Conservation (phyloP, 2,888 invertebrate genomes). For the Oxytorus armatus region DNA sequence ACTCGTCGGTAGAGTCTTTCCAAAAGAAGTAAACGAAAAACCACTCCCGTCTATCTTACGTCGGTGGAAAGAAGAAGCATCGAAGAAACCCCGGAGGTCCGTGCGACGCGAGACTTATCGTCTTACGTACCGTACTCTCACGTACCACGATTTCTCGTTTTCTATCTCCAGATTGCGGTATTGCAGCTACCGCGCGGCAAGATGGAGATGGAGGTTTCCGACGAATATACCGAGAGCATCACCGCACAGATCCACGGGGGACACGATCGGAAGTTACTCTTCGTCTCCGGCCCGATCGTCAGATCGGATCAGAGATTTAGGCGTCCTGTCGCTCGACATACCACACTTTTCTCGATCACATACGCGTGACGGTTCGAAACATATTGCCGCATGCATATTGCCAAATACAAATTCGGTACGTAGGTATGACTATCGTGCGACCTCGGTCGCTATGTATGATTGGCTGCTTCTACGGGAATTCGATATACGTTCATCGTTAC, state of each 20-base stretch:
- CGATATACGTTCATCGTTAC: conserved; percentile 1
- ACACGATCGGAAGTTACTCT: conserved; percentile 33
- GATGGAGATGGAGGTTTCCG: conserved; percentile 38
- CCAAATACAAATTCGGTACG: conserved; percentile 12
- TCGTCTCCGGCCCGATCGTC: conserved; percentile 29
- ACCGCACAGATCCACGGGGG: not conserved
- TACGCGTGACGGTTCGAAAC: conserved; percentile 2
- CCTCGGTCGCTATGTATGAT: not conserved
- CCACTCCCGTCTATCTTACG: conserved; percentile 27
- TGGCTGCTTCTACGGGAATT: conserved; percentile 15
- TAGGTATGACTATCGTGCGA: conserved; percentile 1
- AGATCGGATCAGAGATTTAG: conserved; percentile 64
- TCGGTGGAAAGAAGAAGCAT: conserved; percentile 12
- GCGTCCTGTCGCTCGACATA: conserved; percentile 44
- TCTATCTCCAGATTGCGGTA: conserved; percentile 26
- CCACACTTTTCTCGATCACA: conserved; percentile 32
- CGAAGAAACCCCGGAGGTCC: conserved; percentile 34
- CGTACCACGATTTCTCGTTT: conserved; percentile 15
- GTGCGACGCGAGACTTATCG: conserved; percentile 48
- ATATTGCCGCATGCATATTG: not conserved
- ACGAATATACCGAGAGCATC: conserved; percentile 7
- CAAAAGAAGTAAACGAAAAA: not conserved
- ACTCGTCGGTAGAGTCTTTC: conserved; percentile 46
- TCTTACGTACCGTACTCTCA: conserved; percentile 40
- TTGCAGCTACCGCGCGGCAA: conserved; percentile 23